Percentiles rank a stretch among this genome's conserved stretches.
phyloP scores from a whole-genome alignment of 2,888 invertebrate species.

The Hirtodrosophila duncani region DNA sequence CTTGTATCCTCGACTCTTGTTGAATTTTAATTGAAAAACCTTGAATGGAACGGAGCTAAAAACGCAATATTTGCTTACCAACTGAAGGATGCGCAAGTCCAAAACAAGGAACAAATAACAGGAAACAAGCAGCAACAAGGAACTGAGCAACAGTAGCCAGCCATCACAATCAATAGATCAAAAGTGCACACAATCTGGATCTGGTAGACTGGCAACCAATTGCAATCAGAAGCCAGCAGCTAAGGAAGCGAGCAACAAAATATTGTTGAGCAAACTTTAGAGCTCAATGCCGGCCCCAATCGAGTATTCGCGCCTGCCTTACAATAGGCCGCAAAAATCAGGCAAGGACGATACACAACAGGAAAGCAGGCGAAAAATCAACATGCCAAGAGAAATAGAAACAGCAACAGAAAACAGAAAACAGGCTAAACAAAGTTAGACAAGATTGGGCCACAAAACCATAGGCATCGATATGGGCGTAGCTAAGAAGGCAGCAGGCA shows the following conservation, averaged over 20 bases:
- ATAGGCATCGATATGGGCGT: no score
- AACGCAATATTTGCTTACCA: conserved; percentile 64
- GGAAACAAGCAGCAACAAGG: neutral
- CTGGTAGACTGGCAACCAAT: conserved; percentile 34
- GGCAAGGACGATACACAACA: conserved; percentile 48
- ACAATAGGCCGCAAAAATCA: conserved; percentile 50
- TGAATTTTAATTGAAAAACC: conserved; percentile 64
- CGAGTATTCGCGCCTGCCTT: neutral
- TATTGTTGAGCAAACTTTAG: conserved; percentile 37
- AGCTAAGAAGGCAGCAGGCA: no score
- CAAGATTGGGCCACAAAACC: conserved; percentile 69
- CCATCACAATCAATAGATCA: conserved; percentile 69
- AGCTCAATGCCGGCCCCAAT: conserved; percentile 10
- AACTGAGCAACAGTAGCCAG: conserved; percentile 1
- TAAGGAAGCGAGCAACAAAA: conserved; percentile 12
- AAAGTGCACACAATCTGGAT: conserved; percentile 34
- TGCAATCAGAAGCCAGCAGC: conserved; percentile 28
- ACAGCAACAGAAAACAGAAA: conserved; percentile 18
- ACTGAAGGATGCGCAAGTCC: conserved; percentile 6
- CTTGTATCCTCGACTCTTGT: no score
- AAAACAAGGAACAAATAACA: conserved; percentile 5
- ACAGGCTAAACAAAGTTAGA: conserved; percentile 70
- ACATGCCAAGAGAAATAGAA: conserved; percentile 30
- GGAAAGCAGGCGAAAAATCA: conserved; percentile 59
- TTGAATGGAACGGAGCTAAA: no score